Percentiles rank a stretch among this genome's conserved stretches.
Evolutionary conservation across 2,797 vertebrate species (phyloP).

Genomic region (Sebastes kiyomatsui): DNA sequence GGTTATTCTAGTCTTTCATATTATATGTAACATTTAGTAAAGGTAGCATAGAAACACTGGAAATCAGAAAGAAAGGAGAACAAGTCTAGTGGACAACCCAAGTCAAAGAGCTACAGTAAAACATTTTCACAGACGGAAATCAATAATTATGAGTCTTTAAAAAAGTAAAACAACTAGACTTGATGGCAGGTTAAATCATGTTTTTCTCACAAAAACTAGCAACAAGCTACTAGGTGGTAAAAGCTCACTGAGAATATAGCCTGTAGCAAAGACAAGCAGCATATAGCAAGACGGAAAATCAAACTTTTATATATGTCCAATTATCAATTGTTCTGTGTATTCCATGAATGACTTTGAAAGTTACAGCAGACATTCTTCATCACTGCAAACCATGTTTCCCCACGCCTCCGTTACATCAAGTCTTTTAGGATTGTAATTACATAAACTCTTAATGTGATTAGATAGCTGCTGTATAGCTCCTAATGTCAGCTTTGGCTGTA

Average conservation of each 20-base stretch:
- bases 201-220: background rate
- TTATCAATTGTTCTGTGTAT: background rate
- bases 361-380: conserved; percentile 13
- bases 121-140: background rate
- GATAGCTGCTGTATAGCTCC: conserved; percentile 49
- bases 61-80: background rate
- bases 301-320: background rate
- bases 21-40: background rate
- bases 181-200: background rate
- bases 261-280: background rate
- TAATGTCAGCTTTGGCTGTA: conserved; percentile 59
- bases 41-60: background rate
- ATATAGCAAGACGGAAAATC: background rate
- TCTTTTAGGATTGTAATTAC: conserved; percentile 55
- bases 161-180: background rate
- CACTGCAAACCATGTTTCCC: conserved; percentile 17
- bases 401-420: conserved; percentile 24
- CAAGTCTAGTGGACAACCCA: background rate
- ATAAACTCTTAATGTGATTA: conserved; percentile 64
- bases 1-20: background rate
- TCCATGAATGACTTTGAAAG: conserved; percentile 3
- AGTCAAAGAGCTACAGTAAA: background rate
- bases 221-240: background rate
- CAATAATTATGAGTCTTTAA: background rate
- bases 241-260: background rate